Evolutionary conservation across 2,888 invertebrate species (phyloP).

Genomic region (Drosophila limbata): DNA sequence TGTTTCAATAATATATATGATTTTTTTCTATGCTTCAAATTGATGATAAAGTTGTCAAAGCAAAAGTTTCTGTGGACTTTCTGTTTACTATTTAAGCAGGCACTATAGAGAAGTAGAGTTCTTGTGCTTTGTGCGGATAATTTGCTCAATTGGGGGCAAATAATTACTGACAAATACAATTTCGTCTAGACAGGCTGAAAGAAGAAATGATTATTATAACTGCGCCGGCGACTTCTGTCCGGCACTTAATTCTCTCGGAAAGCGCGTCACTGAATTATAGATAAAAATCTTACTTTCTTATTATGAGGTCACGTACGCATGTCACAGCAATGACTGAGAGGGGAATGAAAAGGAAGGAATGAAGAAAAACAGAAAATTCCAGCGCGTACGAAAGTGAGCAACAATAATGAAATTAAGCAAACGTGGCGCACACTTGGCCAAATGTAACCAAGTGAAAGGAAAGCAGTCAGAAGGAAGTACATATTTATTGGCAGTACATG

Average conservation of each 20-base stretch:
- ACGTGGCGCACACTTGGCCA: slow-evolving; percentile 69
- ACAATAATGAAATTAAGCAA: slow-evolving; percentile 77
- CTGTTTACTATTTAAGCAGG: slow-evolving; percentile 37
- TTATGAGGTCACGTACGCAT: slow-evolving; percentile 80
- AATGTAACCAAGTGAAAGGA: slow-evolving; percentile 60
- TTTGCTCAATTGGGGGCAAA: slow-evolving; percentile 53
- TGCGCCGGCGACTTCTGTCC: slow-evolving; percentile 4
- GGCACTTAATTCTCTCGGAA: slow-evolving; percentile 49
- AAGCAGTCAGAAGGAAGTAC: slow-evolving; percentile 51
- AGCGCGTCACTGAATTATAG: slow-evolving; percentile 73
- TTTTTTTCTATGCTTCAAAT: slow-evolving; percentile 22
- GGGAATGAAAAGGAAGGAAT: slow-evolving; percentile 1
- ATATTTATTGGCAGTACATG: slow-evolving; percentile 77
- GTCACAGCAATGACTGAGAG: slow-evolving; percentile 13
- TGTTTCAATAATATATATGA: slow-evolving; percentile 1
- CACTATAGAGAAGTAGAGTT: slow-evolving; percentile 1
- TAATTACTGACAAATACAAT: slow-evolving; percentile 69
- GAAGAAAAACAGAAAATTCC: slow-evolving; percentile 11
- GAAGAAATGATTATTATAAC: slow-evolving; percentile 48
- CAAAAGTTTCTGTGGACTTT: slow-evolving; percentile 41
- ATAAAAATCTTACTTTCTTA: slow-evolving; percentile 77
- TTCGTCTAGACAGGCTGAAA: slow-evolving; percentile 66
- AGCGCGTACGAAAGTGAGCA: slow-evolving; percentile 42
- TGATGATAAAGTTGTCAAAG: slow-evolving; percentile 58
- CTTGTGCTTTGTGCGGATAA: slow-evolving; percentile 19